Percentiles rank a stretch among this genome's conserved stretches.
Evolutionary conservation across 2,797 vertebrate genomes (phyloP).

Genomic region (Anguilla megastoma): DNA sequence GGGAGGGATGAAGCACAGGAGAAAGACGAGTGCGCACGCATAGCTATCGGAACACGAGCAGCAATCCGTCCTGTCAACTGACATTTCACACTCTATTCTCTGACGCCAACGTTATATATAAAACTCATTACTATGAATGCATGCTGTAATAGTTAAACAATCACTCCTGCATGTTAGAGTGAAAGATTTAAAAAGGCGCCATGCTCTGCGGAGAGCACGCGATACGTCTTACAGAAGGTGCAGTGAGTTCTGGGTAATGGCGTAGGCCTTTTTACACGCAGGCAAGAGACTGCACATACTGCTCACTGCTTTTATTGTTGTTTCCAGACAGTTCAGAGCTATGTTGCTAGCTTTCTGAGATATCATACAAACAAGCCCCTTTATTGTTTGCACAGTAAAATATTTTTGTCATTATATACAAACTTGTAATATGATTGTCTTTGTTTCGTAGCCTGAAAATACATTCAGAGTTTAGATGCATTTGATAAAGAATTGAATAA

Average conservation of each 20-base stretch:
- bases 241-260: slow-evolving; percentile 34
- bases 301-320: neutral
- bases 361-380: neutral
- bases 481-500: neutral
- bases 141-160: slow-evolving; percentile 52
- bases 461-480: neutral
- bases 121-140: slow-evolving; percentile 56
- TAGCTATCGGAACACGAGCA: slow-evolving; percentile 36
- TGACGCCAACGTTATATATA: slow-evolving; percentile 41
- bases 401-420: neutral
- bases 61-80: slow-evolving; percentile 54
- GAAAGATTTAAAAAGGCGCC: slow-evolving; percentile 43
- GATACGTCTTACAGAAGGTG: slow-evolving; percentile 47
- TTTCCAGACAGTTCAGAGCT: neutral
- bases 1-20: neutral
- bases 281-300: neutral
- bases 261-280: neutral
- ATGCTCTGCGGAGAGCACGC: slow-evolving; percentile 52
- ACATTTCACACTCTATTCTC: slow-evolving; percentile 49
- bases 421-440: neutral
- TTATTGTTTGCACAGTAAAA: neutral
- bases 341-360: neutral
- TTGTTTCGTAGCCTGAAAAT: neutral
- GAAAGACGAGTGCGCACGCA: slow-evolving; percentile 39
- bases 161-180: slow-evolving; percentile 52